Evolutionary conservation across 2,888 invertebrate genomes (phyloP), one percentile per base, ranked within the genome.

Genomic region (Herminia tarsipennalis): DNA sequence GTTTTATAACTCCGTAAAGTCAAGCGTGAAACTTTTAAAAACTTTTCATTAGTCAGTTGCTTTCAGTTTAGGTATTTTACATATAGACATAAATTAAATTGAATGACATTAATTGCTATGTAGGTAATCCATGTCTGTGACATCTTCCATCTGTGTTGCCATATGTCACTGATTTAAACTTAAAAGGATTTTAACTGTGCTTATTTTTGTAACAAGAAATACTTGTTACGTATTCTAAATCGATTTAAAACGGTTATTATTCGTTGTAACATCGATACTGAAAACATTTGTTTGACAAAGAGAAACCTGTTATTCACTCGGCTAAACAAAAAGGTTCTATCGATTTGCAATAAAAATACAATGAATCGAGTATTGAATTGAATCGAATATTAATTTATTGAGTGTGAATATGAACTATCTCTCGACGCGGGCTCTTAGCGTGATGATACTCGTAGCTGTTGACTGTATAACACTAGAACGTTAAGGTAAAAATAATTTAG

Each of bases 361-460:
- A 36, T 55, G 20, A 41, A 39, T 50, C 22, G 32, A 41, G 33
- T 36, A 29, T 50, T 44, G 12, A 17, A 29, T 22, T 22, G 34
- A 34, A 57, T 52, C 29, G 32, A 47, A 21, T 50, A 5, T 38
- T 58, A 45, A 58, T 63, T 37, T 28, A 38, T 25, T 37, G 34
- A 46, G 32, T 22, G 46, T 32, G 49, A 41, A 37, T 50, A 44
- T 42, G 21, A 25, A 33, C 32, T 38, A 13, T 16, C 36, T n/a
- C 20, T 32, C 29, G 32, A 30, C 20, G 22, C 18, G 5, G 12
- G 16, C 9, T n/a, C n/a, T n/a, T 6, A 3, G 35, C 35, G 17
- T 17, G 35, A 5, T 37, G 14, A 28, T 14, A 9, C 3, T 8
- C n/a, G 3, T 28, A 14, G 4, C 14, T 13, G 8, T 27, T 27